phyloP scores from a whole-genome alignment of 2,113 vertebrate species.

The Embiotoca jacksoni region DNA sequence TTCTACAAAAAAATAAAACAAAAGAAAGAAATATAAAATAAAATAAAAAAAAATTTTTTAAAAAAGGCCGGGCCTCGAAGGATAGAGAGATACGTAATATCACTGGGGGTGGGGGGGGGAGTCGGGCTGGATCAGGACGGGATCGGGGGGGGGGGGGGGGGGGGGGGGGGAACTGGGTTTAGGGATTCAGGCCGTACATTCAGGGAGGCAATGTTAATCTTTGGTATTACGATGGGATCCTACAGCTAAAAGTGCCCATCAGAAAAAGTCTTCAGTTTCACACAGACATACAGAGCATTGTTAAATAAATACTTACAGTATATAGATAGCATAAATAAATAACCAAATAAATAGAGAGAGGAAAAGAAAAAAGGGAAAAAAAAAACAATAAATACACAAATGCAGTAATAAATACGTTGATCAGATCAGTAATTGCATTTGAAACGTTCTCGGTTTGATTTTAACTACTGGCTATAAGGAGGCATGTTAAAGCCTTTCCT shows the following conservation, averaged over 20 bases:
- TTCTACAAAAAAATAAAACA: slow-evolving; percentile 58
- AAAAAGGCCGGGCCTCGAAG: slow-evolving; percentile 73
- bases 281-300: slow-evolving; percentile 83
- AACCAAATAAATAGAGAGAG: slow-evolving; percentile 81
- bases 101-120: slow-evolving; percentile 57
- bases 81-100: slow-evolving; percentile 75
- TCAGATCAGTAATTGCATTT: slow-evolving; percentile 81
- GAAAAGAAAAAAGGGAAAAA: slow-evolving; percentile 46
- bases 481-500: slow-evolving; percentile 77
- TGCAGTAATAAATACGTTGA: slow-evolving; percentile 85
- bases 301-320: slow-evolving; percentile 87
- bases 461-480: slow-evolving; percentile 74
- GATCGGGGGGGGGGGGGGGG: slow-evolving; percentile 23
- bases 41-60: slow-evolving; percentile 14
- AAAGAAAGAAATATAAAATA: slow-evolving; percentile 22
- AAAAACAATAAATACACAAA: slow-evolving; percentile 81
- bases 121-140: slow-evolving; percentile 36
- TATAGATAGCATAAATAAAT: slow-evolving; percentile 85
- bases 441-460: slow-evolving; percentile 71
- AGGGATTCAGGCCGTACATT: slow-evolving; percentile 83
- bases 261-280: slow-evolving; percentile 83
- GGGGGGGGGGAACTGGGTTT: slow-evolving; percentile 50
- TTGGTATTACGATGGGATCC: slow-evolving; percentile 88
- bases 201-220: slow-evolving; percentile 87
- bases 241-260: slow-evolving; percentile 86